These are phyloP conservation scores for Drosophila mulleri DNA, from an alignment of 2,888 invertebrate species.

Conservation along the genomic window DNA sequence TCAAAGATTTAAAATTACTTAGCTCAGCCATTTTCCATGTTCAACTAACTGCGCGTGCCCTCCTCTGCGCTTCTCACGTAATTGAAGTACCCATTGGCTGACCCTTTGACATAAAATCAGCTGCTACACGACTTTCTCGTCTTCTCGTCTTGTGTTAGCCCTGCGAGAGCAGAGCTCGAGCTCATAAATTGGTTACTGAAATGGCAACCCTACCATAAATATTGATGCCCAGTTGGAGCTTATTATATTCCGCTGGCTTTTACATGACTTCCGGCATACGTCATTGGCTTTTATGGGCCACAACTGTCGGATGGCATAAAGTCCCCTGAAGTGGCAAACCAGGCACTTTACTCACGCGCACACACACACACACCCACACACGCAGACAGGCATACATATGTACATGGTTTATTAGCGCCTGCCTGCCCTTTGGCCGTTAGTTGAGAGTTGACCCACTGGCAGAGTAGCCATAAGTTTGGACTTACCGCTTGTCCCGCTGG, in stretches of 20 bases:
- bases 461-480: constrained; percentile 27
- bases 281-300: constrained; percentile 64
- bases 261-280: constrained; percentile 38
- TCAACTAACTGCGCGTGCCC: neutral
- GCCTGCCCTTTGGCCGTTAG: constrained; percentile 11
- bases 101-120: constrained; percentile 39
- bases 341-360: constrained; percentile 4
- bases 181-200: constrained; percentile 52
- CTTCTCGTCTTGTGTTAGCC: constrained; percentile 19
- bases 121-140: constrained; percentile 16
- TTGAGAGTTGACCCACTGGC: constrained; percentile 14
- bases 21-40: neutral
- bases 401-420: constrained; percentile 56
- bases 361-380: neutral
- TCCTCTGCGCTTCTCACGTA: constrained; percentile 25
- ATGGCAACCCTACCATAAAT: constrained; percentile 62
- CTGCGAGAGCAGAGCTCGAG: constrained; percentile 7
- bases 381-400: neutral
- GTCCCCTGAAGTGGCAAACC: constrained; percentile 27
- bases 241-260: constrained; percentile 46
- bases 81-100: constrained; percentile 22
- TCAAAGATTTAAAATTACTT: constrained; percentile 8
- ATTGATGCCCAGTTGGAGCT: constrained; percentile 64
- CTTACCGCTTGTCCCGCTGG: constrained; percentile 87
- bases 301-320: constrained; percentile 34